Percentiles rank a stretch among this genome's conserved stretches.
phyloP scores from a whole-genome alignment of 2,797 vertebrate genomes.

The Aulostomus chinensis region DNA sequence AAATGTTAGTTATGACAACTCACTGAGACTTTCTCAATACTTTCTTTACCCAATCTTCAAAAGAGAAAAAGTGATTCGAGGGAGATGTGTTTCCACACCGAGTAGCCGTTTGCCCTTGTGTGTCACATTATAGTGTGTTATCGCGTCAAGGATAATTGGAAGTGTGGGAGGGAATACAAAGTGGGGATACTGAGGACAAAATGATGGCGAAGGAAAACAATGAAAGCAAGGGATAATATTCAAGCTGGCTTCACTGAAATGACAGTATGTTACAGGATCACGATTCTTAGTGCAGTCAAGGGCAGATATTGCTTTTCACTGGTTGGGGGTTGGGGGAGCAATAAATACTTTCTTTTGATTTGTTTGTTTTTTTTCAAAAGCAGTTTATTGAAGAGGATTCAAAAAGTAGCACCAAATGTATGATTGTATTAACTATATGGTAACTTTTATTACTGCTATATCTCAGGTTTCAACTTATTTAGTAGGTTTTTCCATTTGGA shows the following conservation, averaged over 20 bases:
- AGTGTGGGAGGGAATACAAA: slow-evolving; percentile 78
- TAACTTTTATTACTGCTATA: no score
- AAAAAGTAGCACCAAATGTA: no score
- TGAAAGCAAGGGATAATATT: slow-evolving; percentile 30
- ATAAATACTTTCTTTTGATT: no score
- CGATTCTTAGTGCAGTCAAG: not conserved
- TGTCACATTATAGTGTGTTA: slow-evolving; percentile 80
- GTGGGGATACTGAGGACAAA: slow-evolving; percentile 53
- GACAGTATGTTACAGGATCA: slow-evolving; percentile 12
- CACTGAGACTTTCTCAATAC: slow-evolving; percentile 7
- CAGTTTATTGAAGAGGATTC: no score
- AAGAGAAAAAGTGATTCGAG: slow-evolving; percentile 25
- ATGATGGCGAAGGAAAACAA: slow-evolving; percentile 49
- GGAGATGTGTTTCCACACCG: slow-evolving; percentile 53
- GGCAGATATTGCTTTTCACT: no score
- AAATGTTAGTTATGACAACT: no score
- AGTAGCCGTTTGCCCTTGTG: slow-evolving; percentile 73
- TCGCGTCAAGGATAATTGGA: slow-evolving; percentile 81
- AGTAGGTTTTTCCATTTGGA: no score
- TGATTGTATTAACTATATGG: no score
- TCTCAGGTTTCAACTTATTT: no score
- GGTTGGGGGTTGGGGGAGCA: no score
- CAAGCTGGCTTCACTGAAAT: slow-evolving; percentile 21
- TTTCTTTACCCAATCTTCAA: slow-evolving; percentile 5
- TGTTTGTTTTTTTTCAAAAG: no score